Conservation (phyloP, 2,113 vertebrate species). For the Plecotus auritus region DNA sequence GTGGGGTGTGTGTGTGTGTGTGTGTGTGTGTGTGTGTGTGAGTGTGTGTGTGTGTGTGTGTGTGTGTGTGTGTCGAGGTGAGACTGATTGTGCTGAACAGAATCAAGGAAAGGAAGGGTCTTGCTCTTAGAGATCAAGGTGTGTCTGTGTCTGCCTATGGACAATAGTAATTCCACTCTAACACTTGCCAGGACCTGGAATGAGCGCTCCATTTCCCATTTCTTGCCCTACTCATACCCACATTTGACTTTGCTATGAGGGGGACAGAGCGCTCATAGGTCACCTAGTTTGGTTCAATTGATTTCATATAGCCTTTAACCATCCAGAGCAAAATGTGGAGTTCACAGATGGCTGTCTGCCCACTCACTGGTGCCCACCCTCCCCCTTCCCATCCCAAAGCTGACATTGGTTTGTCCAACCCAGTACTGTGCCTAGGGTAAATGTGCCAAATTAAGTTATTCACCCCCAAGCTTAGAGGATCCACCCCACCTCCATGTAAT, state of each 20-base stretch:
- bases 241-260: conserved; percentile 82
- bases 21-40: conserved; percentile 1
- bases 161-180: neutral
- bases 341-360: conserved; percentile 77
- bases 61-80: neutral
- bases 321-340: conserved; percentile 71
- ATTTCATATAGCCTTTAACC: conserved; percentile 80
- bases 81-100: conserved; percentile 5
- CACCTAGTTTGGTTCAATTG: conserved; percentile 82
- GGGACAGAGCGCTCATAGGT: conserved; percentile 78
- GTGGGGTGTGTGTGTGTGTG: neutral
- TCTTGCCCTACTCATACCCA: neutral
- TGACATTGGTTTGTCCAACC: neutral
- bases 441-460: conserved; percentile 1
- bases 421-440: neutral
- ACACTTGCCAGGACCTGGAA: conserved; percentile 2
- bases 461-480: neutral
- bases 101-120: conserved; percentile 25
- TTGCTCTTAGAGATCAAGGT: neutral
- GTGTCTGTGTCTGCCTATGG: neutral
- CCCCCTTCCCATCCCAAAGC: conserved; percentile 16
- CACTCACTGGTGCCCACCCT: conserved; percentile 64
- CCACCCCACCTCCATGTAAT: neutral
- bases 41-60: conserved; percentile 25
- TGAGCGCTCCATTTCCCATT: neutral